Evolutionary conservation across 2,113 vertebrate species (phyloP).

Genomic region (Geococcyx californianus): DNA sequence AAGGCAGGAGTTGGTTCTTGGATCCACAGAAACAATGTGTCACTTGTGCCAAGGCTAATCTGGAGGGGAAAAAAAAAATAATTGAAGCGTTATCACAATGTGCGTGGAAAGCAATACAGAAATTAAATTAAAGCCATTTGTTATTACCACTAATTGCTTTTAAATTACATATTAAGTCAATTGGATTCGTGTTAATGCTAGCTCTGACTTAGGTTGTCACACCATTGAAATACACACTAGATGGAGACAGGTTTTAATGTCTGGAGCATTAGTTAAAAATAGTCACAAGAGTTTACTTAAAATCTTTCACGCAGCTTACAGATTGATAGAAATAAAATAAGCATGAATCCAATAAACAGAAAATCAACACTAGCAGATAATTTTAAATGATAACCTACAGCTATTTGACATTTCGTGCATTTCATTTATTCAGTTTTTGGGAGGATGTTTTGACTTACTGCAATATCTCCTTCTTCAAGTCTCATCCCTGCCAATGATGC

Average conservation of each 20-base stretch:
- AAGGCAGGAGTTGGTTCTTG: constrained; percentile 83
- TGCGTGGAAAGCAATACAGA: constrained; percentile 57
- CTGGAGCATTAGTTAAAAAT: constrained; percentile 26
- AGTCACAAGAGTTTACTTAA: constrained; percentile 35
- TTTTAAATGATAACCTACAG: not conserved
- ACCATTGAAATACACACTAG: not conserved
- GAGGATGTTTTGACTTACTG: constrained; percentile 78
- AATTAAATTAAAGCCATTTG: constrained; percentile 73
- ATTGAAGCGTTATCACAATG: constrained; percentile 58
- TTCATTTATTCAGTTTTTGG: not conserved
- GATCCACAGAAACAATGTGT: constrained; percentile 93
- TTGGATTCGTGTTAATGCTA: constrained; percentile 32
- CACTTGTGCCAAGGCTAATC: constrained; percentile 94
- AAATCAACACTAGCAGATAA: not conserved
- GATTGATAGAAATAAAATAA: constrained; percentile 16
- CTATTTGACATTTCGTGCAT: not conserved
- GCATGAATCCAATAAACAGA: not conserved
- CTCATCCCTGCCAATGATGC: constrained; percentile 94
- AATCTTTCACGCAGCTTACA: constrained; percentile 3
- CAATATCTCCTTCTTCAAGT: constrained; percentile 89
- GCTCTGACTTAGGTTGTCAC: constrained; percentile 12
- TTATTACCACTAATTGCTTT: constrained; percentile 71
- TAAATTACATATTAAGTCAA: constrained; percentile 71
- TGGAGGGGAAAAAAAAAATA: constrained; percentile 39
- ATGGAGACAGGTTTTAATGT: not conserved